phyloP scores from a whole-genome alignment of 2,113 vertebrate genomes.

The Oryzias curvinotus region DNA sequence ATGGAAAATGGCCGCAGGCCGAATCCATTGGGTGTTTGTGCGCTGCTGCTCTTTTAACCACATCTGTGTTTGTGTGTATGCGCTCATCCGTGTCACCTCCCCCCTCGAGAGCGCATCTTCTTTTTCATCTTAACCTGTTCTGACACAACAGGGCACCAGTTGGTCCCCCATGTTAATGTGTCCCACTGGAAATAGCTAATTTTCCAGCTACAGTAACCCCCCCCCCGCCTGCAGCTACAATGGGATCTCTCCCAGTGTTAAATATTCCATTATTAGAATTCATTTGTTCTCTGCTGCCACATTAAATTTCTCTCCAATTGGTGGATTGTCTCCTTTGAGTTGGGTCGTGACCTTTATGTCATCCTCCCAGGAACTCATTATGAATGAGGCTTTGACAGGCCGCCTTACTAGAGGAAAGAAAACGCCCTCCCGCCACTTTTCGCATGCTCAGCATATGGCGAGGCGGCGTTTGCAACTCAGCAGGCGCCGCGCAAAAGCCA shows the following conservation, averaged over 20 bases:
- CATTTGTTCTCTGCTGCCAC: constrained; percentile 70
- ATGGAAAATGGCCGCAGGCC: constrained; percentile 65
- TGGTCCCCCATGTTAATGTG: constrained; percentile 59
- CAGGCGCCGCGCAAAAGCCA: constrained; percentile 14
- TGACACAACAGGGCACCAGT: constrained; percentile 67
- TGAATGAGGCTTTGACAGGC: constrained; percentile 60
- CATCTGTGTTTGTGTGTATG: not conserved
- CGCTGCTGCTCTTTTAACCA: constrained; percentile 30
- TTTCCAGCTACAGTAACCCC: constrained; percentile 68
- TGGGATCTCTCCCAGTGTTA: constrained; percentile 61
- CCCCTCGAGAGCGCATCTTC: constrained; percentile 48
- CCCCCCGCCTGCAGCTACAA: constrained; percentile 66
- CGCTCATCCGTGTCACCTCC: constrained; percentile 13
- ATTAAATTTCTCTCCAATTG: constrained; percentile 65
- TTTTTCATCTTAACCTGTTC: constrained; percentile 66
- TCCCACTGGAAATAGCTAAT: constrained; percentile 72
- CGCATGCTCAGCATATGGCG: constrained; percentile 32
- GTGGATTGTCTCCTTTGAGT: constrained; percentile 45
- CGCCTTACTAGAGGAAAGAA: constrained; percentile 11
- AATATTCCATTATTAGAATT: constrained; percentile 73
- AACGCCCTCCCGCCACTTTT: constrained; percentile 5
- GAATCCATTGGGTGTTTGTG: constrained; percentile 70
- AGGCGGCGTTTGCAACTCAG: constrained; percentile 21
- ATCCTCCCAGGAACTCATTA: constrained; percentile 56
- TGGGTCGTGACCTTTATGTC: constrained; percentile 58